Base-by-base conservation (phyloP, 1,140 invertebrate genomes). In the Myzus persicae region DNA sequence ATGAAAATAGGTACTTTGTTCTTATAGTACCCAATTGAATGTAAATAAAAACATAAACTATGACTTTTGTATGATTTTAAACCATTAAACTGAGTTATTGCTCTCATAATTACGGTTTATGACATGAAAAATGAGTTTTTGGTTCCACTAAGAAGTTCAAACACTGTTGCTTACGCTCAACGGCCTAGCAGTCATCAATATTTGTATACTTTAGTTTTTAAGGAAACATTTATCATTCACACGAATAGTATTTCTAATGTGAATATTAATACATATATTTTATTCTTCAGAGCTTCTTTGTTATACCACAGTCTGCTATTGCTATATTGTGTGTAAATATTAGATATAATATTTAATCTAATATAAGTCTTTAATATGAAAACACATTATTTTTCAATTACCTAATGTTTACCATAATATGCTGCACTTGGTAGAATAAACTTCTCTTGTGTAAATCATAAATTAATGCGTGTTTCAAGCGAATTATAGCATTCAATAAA, bases 381-480 rank as follows among this genome's bases (percentile, higher is more conserved):
- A 76, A 76, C 14, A n/a, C 59, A n/a, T n/a, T 76, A 76, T 76
- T 76, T 76, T 76, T n/a, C 59, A 18, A 76, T 76, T 76, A 76
- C n/a, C n/a, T 59, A 31, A 59, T 76, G 36, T 76, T 76, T n/a
- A n/a, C 59, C 59, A 76, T 76, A 76, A 76, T 76, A n/a, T 76
- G 59, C n/a, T n/a, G n/a, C 31, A 76, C 0, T 31, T 76, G n/a
- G 9, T n/a, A 18, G n/a, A 76, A 76, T 76, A 76, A 76, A n/a
- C 14, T 76, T 76, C 31, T 6, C n/a, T n/a, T n/a, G 20, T 18
- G 36, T 76, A 76, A 76, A n/a, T n/a, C 31, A 76, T n/a, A 76
- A 6, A n/a, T 18, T 4, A 76, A 76, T 20, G 4, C 31, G 59
- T n/a, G 59, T 76, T 76, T 76, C n/a, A 76, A 76, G 14, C 31